Percentiles rank a stretch among this genome's conserved stretches.
phyloP scores from a whole-genome alignment of 2,888 invertebrate genomes.

The Sinopyrophorus schimmeli region DNA sequence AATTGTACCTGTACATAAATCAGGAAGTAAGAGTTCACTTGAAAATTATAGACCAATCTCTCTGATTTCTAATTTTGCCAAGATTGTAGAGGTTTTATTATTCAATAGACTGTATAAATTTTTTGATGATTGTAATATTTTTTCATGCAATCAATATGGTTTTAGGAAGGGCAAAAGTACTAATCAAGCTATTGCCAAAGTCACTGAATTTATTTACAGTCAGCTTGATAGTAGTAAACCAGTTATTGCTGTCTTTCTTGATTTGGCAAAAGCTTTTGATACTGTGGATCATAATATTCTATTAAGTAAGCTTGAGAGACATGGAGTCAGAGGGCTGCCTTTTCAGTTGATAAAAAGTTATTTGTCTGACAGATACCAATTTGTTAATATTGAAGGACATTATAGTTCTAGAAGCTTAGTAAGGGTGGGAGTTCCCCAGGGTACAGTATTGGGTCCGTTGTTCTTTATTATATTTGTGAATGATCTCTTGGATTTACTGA shows the following conservation, averaged over 20 bases:
- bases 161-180: background rate
- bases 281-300: conserved; percentile 33
- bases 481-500: too few relatives aligned
- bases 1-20: conserved; percentile 5
- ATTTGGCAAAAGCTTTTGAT: conserved; percentile 1
- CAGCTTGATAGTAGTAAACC: background rate
- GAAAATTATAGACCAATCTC: conserved; percentile 16
- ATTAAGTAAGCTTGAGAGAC: too few relatives aligned
- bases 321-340: too few relatives aligned
- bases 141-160: background rate
- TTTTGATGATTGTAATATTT: background rate
- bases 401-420: too few relatives aligned
- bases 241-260: background rate
- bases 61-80: conserved; percentile 3
- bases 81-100: conserved; percentile 3
- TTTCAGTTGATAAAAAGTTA: too few relatives aligned
- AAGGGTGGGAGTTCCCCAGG: too few relatives aligned
- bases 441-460: too few relatives aligned
- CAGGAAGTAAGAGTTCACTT: background rate
- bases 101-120: background rate
- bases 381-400: too few relatives aligned
- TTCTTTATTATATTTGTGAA: too few relatives aligned
- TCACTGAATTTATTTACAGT: background rate
- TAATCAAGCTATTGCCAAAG: background rate
- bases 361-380: too few relatives aligned